phyloP scores from a whole-genome alignment of 2,113 vertebrate genomes.

The Apaloderma vittatum region DNA sequence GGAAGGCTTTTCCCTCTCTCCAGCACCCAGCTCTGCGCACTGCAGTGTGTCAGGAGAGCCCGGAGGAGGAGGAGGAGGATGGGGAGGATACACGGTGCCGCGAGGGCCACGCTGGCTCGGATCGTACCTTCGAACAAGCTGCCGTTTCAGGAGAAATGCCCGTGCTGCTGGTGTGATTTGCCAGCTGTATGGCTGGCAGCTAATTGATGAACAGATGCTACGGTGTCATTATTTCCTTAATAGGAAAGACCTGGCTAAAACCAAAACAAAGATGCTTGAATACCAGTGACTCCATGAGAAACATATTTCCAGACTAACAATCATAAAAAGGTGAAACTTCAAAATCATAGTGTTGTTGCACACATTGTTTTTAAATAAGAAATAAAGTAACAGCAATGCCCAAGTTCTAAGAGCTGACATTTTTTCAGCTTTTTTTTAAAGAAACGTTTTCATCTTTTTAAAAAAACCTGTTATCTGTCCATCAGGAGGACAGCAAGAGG shows the following conservation, averaged over 20 bases:
- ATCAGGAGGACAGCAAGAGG: background rate
- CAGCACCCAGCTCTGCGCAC: fast-evolving
- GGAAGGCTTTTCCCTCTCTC: background rate
- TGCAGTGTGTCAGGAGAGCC: background rate
- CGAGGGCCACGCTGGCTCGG: fast-evolving
- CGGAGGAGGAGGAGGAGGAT: background rate
- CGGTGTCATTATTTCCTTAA: conserved; percentile 1
- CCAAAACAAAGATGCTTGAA: background rate
- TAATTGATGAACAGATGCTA: background rate
- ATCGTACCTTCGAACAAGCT: background rate
- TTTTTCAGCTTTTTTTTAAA: background rate
- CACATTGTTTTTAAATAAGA: background rate
- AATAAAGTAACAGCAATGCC: background rate
- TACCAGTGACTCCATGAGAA: background rate
- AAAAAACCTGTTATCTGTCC: background rate
- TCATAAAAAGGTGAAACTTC: background rate
- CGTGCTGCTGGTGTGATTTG: background rate
- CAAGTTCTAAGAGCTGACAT: background rate
- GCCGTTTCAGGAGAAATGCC: background rate
- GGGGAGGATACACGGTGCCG: background rate
- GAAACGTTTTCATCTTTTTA: too few species aligned
- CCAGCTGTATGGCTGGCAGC: background rate
- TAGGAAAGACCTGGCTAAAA: conserved; percentile 1
- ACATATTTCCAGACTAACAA: background rate
- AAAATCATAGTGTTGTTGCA: background rate